Conservation (phyloP, 2,113 vertebrate genomes). For the Ceyx cyanopectus region DNA sequence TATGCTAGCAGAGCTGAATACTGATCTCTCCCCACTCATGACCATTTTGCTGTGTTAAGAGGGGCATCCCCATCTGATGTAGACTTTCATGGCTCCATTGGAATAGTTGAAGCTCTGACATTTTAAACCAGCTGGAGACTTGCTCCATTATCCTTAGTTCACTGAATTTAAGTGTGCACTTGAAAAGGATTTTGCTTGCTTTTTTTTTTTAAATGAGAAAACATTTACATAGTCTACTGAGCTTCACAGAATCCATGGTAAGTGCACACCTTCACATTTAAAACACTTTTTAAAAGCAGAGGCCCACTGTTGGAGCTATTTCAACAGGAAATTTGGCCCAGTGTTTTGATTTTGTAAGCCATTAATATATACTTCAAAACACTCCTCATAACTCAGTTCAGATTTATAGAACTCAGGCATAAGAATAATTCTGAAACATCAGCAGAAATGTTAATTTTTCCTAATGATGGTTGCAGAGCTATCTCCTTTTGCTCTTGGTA, state of each 20-base stretch:
- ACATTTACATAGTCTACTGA: not conserved
- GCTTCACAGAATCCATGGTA: not conserved
- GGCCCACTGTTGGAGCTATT: not conserved
- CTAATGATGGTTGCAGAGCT: not conserved
- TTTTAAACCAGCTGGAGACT: constrained; percentile 24
- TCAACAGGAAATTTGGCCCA: not conserved
- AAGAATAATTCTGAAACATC: not conserved
- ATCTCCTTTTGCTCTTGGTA: constrained; percentile 4
- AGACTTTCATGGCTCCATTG: not conserved
- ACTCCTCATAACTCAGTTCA: not conserved
- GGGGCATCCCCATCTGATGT: not conserved
- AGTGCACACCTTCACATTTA: not conserved
- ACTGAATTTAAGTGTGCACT: not conserved
- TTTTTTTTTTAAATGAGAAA: not conserved
- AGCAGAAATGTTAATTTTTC: constrained; percentile 7
- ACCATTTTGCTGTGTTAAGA: not conserved
- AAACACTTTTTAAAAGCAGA: constrained; percentile 3
- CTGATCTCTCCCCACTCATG: not conserved
- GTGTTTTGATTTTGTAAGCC: constrained; percentile 3
- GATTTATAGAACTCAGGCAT: not conserved
- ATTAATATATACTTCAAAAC: not conserved
- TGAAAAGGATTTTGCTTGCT: not conserved
- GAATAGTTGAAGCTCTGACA: constrained; percentile 18
- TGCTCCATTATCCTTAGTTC: constrained; percentile 10
- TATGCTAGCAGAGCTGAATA: not conserved